These are phyloP conservation scores for Tiliacea aurago DNA, from an alignment of 2,888 invertebrate genomes.

Conservation along the genomic window DNA sequence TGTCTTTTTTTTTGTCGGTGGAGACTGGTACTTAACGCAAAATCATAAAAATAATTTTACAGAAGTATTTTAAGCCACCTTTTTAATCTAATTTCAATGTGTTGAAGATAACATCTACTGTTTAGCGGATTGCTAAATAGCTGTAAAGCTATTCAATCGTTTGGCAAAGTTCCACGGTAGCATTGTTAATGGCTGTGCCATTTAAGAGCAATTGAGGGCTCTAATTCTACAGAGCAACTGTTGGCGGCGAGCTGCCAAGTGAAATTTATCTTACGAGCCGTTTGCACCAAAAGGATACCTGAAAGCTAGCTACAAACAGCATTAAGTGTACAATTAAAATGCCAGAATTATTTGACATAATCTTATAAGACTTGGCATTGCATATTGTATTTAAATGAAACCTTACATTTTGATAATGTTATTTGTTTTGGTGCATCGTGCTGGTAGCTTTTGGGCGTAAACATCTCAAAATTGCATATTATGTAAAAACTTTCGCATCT, in stretches of 20 bases:
- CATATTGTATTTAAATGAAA: conserved; percentile 45
- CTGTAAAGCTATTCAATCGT: conserved; percentile 68
- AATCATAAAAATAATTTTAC: conserved; percentile 76
- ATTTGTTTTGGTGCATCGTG: conserved; percentile 71
- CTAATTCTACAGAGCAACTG: conserved; percentile 57
- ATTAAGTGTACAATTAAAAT: conserved; percentile 40
- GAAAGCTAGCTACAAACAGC: conserved; percentile 24
- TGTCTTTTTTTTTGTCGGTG: conserved; percentile 66
- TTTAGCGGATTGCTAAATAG: conserved; percentile 66
- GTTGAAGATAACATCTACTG: conserved; percentile 68
- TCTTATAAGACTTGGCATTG: conserved; percentile 57
- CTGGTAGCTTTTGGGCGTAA: conserved; percentile 74
- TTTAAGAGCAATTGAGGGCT: conserved; percentile 73
- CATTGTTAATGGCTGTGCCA: conserved; percentile 86
- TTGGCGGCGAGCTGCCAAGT: conserved; percentile 69
- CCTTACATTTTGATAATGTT: conserved; percentile 41
- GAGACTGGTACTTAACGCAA: conserved; percentile 72
- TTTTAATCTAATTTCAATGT: conserved; percentile 71
- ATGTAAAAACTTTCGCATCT: conserved; percentile 81
- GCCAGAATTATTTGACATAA: conserved; percentile 42
- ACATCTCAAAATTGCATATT: conserved; percentile 81
- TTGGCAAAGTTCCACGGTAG: conserved; percentile 79
- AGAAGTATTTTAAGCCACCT: conserved; percentile 80
- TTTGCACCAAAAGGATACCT: conserved; percentile 69
- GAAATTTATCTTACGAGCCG: conserved; percentile 65